phyloP scores from a whole-genome alignment of 2,113 vertebrate species.

The Microtus ochrogaster region DNA sequence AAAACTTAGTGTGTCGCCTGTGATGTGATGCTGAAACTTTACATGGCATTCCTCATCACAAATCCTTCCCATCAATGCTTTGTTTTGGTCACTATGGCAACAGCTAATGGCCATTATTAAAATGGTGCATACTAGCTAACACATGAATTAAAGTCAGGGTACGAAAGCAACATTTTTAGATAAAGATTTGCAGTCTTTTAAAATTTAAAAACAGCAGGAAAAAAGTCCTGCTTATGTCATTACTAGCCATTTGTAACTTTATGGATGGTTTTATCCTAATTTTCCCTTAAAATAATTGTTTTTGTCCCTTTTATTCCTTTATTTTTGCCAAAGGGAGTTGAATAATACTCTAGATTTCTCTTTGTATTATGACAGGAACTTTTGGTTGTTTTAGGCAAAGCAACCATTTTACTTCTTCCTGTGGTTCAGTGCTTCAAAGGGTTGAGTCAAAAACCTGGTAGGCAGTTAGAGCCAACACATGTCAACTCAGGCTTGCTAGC shows the following conservation, averaged over 20 bases:
- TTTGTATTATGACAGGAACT: not conserved
- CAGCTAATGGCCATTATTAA: not conserved
- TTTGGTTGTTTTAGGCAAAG: not conserved
- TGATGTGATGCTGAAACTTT: not conserved
- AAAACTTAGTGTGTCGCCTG: too few species aligned
- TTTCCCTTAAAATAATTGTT: not conserved
- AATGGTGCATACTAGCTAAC: not conserved
- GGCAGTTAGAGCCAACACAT: not conserved
- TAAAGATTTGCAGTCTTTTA: not conserved
- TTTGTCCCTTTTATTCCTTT: not conserved
- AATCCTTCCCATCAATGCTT: not conserved
- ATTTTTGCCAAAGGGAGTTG: not conserved
- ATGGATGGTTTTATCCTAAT: not conserved
- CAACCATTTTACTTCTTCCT: not conserved
- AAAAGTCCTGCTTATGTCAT: not conserved
- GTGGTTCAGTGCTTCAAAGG: not conserved
- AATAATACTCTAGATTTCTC: not conserved
- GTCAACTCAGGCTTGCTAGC: not conserved
- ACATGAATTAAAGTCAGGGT: not conserved
- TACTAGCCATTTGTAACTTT: not conserved
- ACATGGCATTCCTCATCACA: not conserved
- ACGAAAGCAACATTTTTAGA: not conserved
- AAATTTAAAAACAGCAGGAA: not conserved
- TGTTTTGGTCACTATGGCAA: not conserved
- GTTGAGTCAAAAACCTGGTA: fast-evolving